Base-by-base conservation (phyloP, 2,113 vertebrate genomes). In the Aix galericulata region DNA sequence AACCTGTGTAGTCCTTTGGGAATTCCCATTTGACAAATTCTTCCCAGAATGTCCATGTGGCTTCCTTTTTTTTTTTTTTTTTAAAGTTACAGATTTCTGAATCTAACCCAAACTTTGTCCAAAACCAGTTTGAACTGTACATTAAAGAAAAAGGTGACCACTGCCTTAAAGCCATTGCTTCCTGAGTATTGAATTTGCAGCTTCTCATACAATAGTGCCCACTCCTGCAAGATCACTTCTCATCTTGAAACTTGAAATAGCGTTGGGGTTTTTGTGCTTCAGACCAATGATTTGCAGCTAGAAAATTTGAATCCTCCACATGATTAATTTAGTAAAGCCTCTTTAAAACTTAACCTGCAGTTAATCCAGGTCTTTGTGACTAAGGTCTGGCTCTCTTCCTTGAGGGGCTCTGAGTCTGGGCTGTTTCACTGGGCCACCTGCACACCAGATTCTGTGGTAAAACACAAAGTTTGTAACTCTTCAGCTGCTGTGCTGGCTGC, bases 291-390 rank as follows among this genome's bases (percentile, higher is more conserved):
- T 91, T 69, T 92, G 62, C 79, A 91, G 77, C 77, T 85, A 84
- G 74, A 90, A 92, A 92, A 94, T 32, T 23, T 29, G 86, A 95
- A 80, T 85, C 71, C 59, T 92, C 71, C 53, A 36, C 36, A 21
- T 69, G 83, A 82, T 91, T 94, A 80, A 77, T 89, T 88, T 82
- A 86, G 50, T 62, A 95, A 97, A 91, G 86, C 91, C 31, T 93
- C 92, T 96, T 96, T 92, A 88, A 89, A 93, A 78, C 48, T 96
- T 93, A 94, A 93, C 86, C 66, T 96, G 76, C 82, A 77, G 50
- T 91, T 96, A 96, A 97, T 94, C 85, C 73, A 32, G 44, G 59
- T 69, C 86, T 93, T 89, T 91, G 79, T 95, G 86, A 60, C 56
- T 74, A 9, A 75, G 52, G 82, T 83, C 93, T 93, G 88, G 66